Evolutionary conservation across 2,888 invertebrate genomes (phyloP).

Genomic region (Mesorhabditis sp.): DNA sequence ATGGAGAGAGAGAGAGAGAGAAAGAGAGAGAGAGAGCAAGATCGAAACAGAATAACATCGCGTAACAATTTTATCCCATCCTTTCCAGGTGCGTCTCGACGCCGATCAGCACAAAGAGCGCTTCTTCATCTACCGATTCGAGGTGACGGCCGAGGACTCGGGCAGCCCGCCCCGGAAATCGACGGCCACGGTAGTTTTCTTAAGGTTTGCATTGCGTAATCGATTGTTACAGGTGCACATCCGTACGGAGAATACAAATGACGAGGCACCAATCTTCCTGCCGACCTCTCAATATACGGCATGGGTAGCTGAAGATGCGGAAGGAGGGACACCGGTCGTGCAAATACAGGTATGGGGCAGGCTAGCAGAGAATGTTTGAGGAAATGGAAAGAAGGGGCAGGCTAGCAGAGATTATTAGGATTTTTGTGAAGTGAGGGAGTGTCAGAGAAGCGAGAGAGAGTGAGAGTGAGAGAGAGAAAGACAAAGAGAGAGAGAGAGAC

Average conservation of each 20-base stretch:
- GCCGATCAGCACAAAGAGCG: constrained; percentile 77
- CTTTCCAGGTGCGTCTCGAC: constrained; percentile 68
- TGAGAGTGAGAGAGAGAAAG: too few relatives aligned
- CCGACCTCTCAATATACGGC: constrained; percentile 52
- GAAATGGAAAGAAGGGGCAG: too few relatives aligned
- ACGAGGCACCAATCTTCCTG: constrained; percentile 58
- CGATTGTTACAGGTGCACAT: constrained; percentile 53
- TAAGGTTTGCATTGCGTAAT: not conserved
- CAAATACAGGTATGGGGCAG: constrained; percentile 41
- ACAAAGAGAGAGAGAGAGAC: too few relatives aligned
- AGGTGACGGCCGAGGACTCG: constrained; percentile 60
- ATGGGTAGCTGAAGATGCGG: constrained; percentile 56
- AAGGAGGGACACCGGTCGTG: constrained; percentile 53
- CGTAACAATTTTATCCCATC: not conserved
- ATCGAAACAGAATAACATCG: too few relatives aligned
- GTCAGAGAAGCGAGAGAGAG: too few relatives aligned
- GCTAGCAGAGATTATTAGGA: too few relatives aligned
- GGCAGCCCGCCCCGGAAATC: constrained; percentile 56
- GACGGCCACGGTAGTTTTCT: constrained; percentile 56
- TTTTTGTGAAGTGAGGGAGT: too few relatives aligned
- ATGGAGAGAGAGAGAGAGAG: too few relatives aligned
- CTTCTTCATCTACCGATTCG: constrained; percentile 60
- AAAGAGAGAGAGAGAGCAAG: too few relatives aligned
- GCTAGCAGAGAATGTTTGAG: too few relatives aligned
- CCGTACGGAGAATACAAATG: constrained; percentile 61